These are phyloP conservation scores for Oncopodura yosiiana DNA, from an alignment of 1,140 invertebrate species.

Conservation along the genomic window DNA sequence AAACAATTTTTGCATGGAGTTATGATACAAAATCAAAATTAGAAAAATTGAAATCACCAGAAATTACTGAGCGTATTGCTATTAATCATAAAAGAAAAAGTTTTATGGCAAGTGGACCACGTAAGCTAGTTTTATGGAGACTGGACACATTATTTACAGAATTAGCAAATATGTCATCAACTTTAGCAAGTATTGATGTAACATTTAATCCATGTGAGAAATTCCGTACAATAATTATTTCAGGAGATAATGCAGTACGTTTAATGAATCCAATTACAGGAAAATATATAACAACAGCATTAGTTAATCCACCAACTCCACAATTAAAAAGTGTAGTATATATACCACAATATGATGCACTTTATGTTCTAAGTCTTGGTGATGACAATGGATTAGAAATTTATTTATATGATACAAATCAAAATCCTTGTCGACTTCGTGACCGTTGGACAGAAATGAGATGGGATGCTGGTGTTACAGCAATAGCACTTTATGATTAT, in stretches of 20 bases:
- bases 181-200: constrained; percentile 10
- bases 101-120: constrained; percentile 30
- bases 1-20: constrained; percentile 24
- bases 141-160: constrained; percentile 16
- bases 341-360: constrained; percentile 15
- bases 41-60: constrained; percentile 17
- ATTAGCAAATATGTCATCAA: background rate
- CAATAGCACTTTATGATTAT: constrained; percentile 25
- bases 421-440: constrained; percentile 23
- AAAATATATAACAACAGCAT: constrained; percentile 14
- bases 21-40: constrained; percentile 19
- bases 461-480: constrained; percentile 20
- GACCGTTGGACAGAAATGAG: constrained; percentile 21
- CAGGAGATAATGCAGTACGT: constrained; percentile 23
- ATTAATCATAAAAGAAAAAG: constrained; percentile 23
- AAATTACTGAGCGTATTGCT: constrained; percentile 25
- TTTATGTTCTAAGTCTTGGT: constrained; percentile 8
- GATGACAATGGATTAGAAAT: constrained; percentile 5
- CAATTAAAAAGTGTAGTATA: constrained; percentile 2
- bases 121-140: constrained; percentile 28
- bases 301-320: constrained; percentile 8
- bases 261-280: constrained; percentile 27
- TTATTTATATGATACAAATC: constrained; percentile 12
- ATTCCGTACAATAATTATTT: background rate
- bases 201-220: constrained; percentile 17